These are phyloP conservation scores for Gila orcuttii DNA, from an alignment of 2,113 vertebrate genomes.

Conservation along the genomic window DNA sequence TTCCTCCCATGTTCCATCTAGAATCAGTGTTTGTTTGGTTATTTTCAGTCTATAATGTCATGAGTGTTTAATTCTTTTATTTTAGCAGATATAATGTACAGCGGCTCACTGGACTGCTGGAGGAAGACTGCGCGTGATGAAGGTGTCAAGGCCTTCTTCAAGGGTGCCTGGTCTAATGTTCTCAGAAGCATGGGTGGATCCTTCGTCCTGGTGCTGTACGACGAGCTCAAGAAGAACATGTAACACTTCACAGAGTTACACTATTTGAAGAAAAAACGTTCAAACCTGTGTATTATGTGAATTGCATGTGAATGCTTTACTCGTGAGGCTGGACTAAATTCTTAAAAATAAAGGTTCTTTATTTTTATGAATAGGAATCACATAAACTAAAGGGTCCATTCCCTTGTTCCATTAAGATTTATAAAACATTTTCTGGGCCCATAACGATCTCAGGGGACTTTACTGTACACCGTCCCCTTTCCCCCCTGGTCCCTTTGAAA, in stretches of 20 bases:
- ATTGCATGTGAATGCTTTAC: no score
- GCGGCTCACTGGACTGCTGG: conserved; percentile 93
- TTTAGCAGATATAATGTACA: conserved; percentile 94
- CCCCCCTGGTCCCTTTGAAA: no score
- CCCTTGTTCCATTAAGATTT: no score
- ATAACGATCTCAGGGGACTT: no score
- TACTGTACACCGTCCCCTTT: no score
- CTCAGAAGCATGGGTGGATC: conserved; percentile 93
- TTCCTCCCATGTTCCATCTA: neutral
- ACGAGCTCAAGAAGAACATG: conserved; percentile 91
- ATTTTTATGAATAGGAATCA: no score
- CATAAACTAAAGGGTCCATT: no score
- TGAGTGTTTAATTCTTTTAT: neutral
- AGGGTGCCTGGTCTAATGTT: conserved; percentile 95
- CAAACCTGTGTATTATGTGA: neutral
- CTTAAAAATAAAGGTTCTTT: no score
- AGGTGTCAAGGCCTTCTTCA: conserved; percentile 92
- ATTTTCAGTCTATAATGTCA: neutral
- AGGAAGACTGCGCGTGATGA: conserved; percentile 89
- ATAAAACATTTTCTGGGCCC: no score
- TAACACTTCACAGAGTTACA: conserved; percentile 56
- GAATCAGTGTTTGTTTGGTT: neutral
- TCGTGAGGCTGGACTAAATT: no score
- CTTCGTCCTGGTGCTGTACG: conserved; percentile 94
- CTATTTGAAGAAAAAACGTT: neutral